Base-by-base conservation (phyloP, 2,888 invertebrate genomes). In the Boloria euphrosyne region DNA sequence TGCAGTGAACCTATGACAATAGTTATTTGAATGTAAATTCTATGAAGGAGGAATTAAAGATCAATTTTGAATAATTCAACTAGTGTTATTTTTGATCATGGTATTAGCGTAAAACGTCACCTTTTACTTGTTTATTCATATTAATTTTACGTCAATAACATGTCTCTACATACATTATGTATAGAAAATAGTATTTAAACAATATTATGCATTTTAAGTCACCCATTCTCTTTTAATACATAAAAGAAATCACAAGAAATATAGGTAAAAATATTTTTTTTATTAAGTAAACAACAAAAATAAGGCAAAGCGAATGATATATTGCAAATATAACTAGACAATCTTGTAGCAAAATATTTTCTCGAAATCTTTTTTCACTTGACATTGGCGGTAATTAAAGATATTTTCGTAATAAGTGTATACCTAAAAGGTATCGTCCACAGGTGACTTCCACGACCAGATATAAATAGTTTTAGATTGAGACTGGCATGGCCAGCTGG, bases 101-200 rank as follows among this genome's bases (percentile, higher is more conserved):
- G 62, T 72, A 69, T 71, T 73, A 75, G 76, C n/a, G n/a, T 71
- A 72, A 76, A 80, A 77, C 79, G 78, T 66, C 55, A 59, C 55
- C 67, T 75, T 80, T 76, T 78, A 77, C 77, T 76, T 76, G 70
- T 74, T 62, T 74, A 75, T 78, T 71, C 75, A 73, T 77, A 69
- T 73, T 73, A 75, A 78, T 77, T 71, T 75, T 22, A n/a, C 46
- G 22, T 46, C 27, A 46, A 52, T 52, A 52, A 52, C 7, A 52
- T 51, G 22, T 51, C 14, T 27, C 6, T 4, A 14, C 18, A 13
- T 57, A 44, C 22, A 22, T 57, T 22, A 53, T 2, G 27, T 53
- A 31, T 31, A 16, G 27, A 31, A 13, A 13, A 53, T 10, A 53
- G 13, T 16, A 7, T 52, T 27, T 10, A n/a, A 3, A 22, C 13